Percentiles rank a stretch among this genome's conserved stretches.
These are phyloP conservation scores for Picathartes gymnocephalus DNA, from an alignment of 2,113 vertebrate genomes.

Conservation along the genomic window DNA sequence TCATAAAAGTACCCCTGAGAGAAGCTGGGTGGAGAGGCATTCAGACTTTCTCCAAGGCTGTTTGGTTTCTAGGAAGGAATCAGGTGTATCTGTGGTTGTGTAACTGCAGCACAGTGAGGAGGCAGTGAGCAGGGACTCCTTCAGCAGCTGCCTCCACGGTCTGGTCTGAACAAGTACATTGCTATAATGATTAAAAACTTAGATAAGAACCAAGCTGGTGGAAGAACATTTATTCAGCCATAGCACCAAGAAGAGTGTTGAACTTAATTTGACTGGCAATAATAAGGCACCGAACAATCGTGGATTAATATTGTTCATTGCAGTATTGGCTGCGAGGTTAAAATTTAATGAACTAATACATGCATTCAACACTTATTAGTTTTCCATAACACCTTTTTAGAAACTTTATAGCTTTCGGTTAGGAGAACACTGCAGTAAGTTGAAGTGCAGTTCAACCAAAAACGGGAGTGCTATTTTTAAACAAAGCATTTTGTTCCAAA, in stretches of 20 bases:
- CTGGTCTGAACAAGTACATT: background rate
- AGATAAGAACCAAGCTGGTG: background rate
- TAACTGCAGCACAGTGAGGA: background rate
- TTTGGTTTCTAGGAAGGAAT: background rate
- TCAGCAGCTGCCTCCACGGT: background rate
- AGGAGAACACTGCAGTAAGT: background rate
- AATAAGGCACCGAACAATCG: background rate
- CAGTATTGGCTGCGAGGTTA: accelerated
- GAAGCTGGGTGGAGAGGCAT: background rate
- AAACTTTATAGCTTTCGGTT: background rate
- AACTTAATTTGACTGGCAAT: background rate
- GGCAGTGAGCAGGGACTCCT: background rate
- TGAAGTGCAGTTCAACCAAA: background rate
- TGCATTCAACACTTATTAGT: background rate
- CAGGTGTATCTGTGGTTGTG: background rate
- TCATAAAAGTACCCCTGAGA: background rate
- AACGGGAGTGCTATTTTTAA: background rate
- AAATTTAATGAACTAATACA: background rate
- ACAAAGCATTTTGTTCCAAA: background rate
- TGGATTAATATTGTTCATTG: accelerated
- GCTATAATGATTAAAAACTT: too few species aligned
- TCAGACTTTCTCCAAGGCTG: too few species aligned
- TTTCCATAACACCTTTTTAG: background rate
- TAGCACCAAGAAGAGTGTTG: too few species aligned
- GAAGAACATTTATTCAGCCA: background rate